A percentile compares a stretch with the other conserved stretches of the same genome.
Evolutionary conservation across 2,113 vertebrate genomes (phyloP).

Genomic region (Otocyon megalotis): DNA sequence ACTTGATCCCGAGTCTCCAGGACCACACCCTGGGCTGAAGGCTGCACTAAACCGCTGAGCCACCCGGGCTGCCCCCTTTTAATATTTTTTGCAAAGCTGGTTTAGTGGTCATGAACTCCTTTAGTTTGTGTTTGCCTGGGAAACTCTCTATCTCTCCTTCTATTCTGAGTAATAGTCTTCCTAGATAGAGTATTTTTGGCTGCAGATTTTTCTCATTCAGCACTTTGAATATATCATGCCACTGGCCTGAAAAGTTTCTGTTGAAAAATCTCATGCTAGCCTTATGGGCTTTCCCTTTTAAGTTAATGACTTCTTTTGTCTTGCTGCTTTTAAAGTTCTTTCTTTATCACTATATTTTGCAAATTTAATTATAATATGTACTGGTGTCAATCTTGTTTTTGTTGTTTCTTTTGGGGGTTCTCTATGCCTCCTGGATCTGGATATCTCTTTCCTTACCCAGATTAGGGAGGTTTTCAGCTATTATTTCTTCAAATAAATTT

Average conservation of each 20-base stretch:
- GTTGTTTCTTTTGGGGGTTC: background rate
- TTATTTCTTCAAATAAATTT: background rate
- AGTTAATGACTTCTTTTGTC: background rate
- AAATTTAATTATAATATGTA: background rate
- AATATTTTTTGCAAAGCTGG: background rate
- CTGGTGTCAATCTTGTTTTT: background rate
- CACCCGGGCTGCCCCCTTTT: too few species aligned
- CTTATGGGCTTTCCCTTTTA: background rate
- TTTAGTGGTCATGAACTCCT: background rate
- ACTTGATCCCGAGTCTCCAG: too few species aligned
- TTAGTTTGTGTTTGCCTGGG: background rate
- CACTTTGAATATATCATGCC: background rate
- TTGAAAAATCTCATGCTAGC: background rate
- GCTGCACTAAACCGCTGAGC: too few species aligned
- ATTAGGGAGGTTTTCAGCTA: background rate
- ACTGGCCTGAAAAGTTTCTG: background rate
- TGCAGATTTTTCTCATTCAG: background rate
- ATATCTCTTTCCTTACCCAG: background rate
- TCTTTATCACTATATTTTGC: background rate
- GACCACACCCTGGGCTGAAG: too few species aligned
- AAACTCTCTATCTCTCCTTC: background rate
- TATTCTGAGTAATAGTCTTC: background rate
- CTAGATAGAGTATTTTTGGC: background rate
- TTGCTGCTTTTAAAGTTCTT: background rate
- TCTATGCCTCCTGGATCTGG: background rate